Evolutionary conservation across 2,113 vertebrate species (phyloP).

Genomic region (Myotis brandtii): DNA sequence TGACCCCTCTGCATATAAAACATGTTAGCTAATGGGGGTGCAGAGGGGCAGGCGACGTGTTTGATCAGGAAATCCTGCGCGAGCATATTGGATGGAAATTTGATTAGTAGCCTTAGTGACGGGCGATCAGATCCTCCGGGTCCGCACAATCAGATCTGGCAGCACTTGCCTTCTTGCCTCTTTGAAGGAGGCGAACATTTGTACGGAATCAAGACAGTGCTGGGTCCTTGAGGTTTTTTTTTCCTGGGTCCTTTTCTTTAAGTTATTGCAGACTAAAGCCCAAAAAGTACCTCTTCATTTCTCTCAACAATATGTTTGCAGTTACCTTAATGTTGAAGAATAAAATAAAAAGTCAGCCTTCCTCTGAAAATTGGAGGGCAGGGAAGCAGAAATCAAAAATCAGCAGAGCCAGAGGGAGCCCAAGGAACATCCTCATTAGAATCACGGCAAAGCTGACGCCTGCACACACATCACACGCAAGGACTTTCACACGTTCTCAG

Average conservation of each 20-base stretch:
- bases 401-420: background rate
- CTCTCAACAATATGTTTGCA: constrained; percentile 87
- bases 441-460: background rate
- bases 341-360: constrained; percentile 66
- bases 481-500: background rate
- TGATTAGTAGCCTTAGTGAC: constrained; percentile 97
- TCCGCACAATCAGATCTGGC: constrained; percentile 93
- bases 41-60: constrained; percentile 90
- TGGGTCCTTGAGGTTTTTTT: constrained; percentile 78
- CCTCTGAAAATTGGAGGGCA: constrained; percentile 20
- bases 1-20: constrained; percentile 95
- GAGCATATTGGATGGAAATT: constrained; percentile 94
- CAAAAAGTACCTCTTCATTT: constrained; percentile 86
- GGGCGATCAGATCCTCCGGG: constrained; percentile 91
- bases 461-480: background rate
- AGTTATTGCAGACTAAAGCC: constrained; percentile 87
- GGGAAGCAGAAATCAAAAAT: constrained; percentile 47
- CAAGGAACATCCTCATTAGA: background rate
- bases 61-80: constrained; percentile 95
- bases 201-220: constrained; percentile 88
- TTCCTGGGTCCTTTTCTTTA: constrained; percentile 75
- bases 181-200: constrained; percentile 91
- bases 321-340: constrained; percentile 82
- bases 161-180: constrained; percentile 89
- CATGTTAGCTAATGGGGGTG: constrained; percentile 95